Conservation (phyloP, 2,888 invertebrate genomes). For the Anthoptus insignis region DNA sequence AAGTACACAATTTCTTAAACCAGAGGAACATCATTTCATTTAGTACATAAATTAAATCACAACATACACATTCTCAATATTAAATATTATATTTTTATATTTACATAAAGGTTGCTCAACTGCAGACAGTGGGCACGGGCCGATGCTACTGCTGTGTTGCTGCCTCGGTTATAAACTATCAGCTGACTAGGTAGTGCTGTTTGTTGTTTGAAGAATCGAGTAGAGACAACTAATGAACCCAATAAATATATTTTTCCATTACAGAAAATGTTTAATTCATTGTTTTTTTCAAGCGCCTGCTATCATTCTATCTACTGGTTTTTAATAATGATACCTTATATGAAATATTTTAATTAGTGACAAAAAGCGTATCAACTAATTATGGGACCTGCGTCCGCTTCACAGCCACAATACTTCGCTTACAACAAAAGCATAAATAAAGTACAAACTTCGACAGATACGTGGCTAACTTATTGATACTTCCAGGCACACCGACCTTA, state of each 20-base stretch:
- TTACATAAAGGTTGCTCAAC: slow-evolving; percentile 49
- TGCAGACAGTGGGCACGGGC: slow-evolving; percentile 47
- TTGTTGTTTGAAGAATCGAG: slow-evolving; percentile 58
- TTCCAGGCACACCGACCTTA: slow-evolving; percentile 61
- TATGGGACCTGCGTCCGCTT: slow-evolving; percentile 71
- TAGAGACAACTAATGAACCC: slow-evolving; percentile 56
- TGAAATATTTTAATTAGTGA: slow-evolving; percentile 76
- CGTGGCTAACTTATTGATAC: slow-evolving; percentile 62
- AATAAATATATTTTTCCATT: slow-evolving; percentile 54
- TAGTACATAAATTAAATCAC: slow-evolving; percentile 50
- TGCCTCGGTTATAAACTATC: slow-evolving; percentile 54
- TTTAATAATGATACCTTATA: slow-evolving; percentile 6
- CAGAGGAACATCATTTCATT: slow-evolving; percentile 52
- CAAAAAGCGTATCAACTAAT: slow-evolving; percentile 78
- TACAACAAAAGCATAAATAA: slow-evolving; percentile 77
- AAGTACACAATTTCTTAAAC: slow-evolving; percentile 37
- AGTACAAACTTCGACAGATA: slow-evolving; percentile 71
- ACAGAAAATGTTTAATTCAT: slow-evolving; percentile 31
- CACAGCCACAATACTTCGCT: slow-evolving; percentile 84
- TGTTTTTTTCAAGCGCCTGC: slow-evolving; percentile 11
- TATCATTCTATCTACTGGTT: slow-evolving; percentile 8
- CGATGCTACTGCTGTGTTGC: slow-evolving; percentile 43
- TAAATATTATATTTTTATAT: slow-evolving; percentile 50
- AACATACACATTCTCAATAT: slow-evolving; percentile 47
- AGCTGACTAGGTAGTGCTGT: slow-evolving; percentile 72